Base-by-base conservation (phyloP, 2,888 invertebrate genomes). In the Amiota minor region DNA sequence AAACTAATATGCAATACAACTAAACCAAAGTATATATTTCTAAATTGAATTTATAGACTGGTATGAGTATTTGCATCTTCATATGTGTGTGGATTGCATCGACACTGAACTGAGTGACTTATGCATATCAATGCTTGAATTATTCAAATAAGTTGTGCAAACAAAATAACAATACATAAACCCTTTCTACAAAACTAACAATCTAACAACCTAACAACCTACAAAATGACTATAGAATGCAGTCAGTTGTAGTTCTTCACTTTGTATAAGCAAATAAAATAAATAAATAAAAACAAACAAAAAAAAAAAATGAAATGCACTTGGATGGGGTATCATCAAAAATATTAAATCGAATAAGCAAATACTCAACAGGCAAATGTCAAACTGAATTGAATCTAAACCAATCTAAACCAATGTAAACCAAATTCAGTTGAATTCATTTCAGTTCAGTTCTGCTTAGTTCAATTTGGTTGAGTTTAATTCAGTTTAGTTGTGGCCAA, bases 61-160 rank as follows among this genome's bases (percentile, higher is more conserved):
- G 35, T 6, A 35, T 35, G 35, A 23, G 35, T 6, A 35, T 35
- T 35, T 35, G 35, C 23, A 23, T 35, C 35, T 35, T 6, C 35
- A 35, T 53, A 53, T 53, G 53, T n/a, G 53, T 53, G 70, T 72
- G 72, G 71, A 77, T 74, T 47, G 78, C 71, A 77, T 75, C 72
- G 56, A 72, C 73, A 45, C 53, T 64, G 70, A 55, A n/a, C 45
- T 18, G 70, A 72, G 74, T 80, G 85, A 83, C 84, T 83, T 83
- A 80, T 84, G 85, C 84, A 83, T 82, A 79, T 75, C 61, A 77
- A 80, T 78, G 81, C 85, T 84, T 85, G 83, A 85, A 83, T 83
- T 84, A 85, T 84, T 83, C 83, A 85, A 85, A 83, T 79, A 79
- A 73, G 53, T 35, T 35, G 35, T 53, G 53, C 75, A 76, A 72